These are phyloP conservation scores for Acanthurus leucopareius DNA, from an alignment of 2,797 vertebrate genomes.

Conservation along the genomic window DNA sequence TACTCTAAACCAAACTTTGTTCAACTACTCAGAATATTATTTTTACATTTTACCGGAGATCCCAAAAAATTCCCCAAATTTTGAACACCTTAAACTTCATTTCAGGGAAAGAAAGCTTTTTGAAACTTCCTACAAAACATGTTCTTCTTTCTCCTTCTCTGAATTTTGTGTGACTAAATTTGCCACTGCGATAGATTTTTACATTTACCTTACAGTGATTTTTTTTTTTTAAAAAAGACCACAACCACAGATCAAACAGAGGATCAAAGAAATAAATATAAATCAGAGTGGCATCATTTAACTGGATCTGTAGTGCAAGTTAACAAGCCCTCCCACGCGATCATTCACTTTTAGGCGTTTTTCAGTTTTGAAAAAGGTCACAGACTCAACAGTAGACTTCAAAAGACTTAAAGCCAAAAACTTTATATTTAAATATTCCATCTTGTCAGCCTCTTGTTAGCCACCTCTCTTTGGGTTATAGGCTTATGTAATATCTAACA, in stretches of 20 bases:
- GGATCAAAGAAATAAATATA: not conserved
- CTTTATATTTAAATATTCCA: too few species aligned
- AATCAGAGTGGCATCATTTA: not conserved
- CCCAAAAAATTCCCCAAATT: too few species aligned
- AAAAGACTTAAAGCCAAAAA: too few species aligned
- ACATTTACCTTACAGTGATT: not conserved
- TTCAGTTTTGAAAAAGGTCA: not conserved
- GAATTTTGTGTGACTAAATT: not conserved
- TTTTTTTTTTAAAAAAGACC: not conserved
- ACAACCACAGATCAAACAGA: not conserved
- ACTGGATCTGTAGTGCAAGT: not conserved
- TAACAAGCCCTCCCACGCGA: not conserved
- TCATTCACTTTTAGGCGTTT: not conserved
- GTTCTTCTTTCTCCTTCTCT: conserved; percentile 22
- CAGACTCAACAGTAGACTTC: too few species aligned
- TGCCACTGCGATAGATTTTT: conserved; percentile 1
- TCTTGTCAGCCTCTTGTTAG: too few species aligned
- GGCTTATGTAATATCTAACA: too few species aligned
- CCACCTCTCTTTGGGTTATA: too few species aligned
- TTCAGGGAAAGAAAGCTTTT: too few species aligned
- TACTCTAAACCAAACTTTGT: too few species aligned
- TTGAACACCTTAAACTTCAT: too few species aligned
- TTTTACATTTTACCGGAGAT: too few species aligned
- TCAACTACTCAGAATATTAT: too few species aligned
- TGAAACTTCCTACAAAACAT: not conserved